Evolutionary conservation across 2,888 invertebrate species (phyloP), one percentile per base, ranked within the genome.

Genomic region (Eupithecia centaureata): DNA sequence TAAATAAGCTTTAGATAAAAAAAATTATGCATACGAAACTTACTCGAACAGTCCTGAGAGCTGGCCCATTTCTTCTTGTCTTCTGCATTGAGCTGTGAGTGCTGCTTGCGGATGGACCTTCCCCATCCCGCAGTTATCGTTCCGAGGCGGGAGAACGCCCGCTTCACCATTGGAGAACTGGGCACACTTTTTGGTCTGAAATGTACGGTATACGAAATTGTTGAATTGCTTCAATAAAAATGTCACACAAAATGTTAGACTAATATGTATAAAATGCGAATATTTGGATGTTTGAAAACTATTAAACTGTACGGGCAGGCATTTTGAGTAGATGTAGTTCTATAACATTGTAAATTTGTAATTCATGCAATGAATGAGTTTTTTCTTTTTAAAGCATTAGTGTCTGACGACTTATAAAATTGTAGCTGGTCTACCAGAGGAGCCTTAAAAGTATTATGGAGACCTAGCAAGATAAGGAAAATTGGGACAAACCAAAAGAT

Each of bases 51-150:
- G 90, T 98, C 98, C 87, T 98, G 97, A 61, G 97, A 97, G 79
- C 97, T 97, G 81, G 97, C 95, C 96, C 98, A 98, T 83, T 97
- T 97, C 94, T 98, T 98, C 86, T 97, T 97, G 80, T 98, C 98
- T 57, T 97, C 97, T 5, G 96, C 96, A 77, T 97, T 96, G 72
- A 97, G 94, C 69, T 97, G 96, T 1, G 96, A 95, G 82, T 97
- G 97, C 77, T 96, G 96, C 82, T 97, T 97, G 71, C 97, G 94
- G 78, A 97, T 97, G 69, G 97, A 97, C 57, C 97, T 94, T 0
- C 98, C 97, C 97, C 97, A 98, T 57, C 97, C 97, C 0, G 98
- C 97, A 0, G 98, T 98, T 77, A 98, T 96, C 59, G 97, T 98
- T 18, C 98, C 97, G 68, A 98, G 92, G 22, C 98, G 95, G n/a